phyloP scores from a whole-genome alignment of 1,140 invertebrate species.

The Aphelenchoides avenae region DNA sequence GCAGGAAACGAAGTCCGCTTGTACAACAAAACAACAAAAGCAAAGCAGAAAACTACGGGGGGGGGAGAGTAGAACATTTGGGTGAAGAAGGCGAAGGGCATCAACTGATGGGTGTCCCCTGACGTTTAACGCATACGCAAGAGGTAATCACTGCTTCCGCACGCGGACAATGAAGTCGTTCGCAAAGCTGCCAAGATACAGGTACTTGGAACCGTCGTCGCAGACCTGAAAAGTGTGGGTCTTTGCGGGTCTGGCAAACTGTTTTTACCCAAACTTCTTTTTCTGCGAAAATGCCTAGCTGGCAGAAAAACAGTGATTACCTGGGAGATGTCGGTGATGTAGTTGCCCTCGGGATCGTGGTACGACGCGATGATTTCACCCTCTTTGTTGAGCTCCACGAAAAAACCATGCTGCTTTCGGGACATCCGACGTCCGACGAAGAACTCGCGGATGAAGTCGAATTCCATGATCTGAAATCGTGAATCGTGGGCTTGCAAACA shows the following conservation, averaged over 20 bases:
- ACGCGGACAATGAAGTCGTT: constrained; percentile 45
- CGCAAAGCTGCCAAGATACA: constrained; percentile 54
- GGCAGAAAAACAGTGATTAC: constrained; percentile 13
- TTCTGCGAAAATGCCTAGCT: constrained; percentile 39
- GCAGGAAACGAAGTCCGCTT: no score
- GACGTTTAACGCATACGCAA: no score
- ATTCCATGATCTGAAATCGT: no score
- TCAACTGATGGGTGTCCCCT: no score
- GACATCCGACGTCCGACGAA: constrained; percentile 55
- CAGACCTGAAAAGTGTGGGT: constrained; percentile 31
- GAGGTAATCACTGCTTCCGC: constrained; percentile 41
- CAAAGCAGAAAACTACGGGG: no score
- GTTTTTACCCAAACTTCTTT: neutral
- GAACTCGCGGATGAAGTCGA: no score
- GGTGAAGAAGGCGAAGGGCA: no score
- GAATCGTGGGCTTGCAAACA: no score
- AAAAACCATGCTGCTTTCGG: constrained; percentile 58
- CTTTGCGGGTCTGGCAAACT: neutral
- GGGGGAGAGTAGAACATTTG: no score
- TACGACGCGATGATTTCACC: constrained; percentile 60
- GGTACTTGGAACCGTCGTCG: constrained; percentile 28
- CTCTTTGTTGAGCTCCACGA: constrained; percentile 59
- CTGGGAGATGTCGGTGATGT: constrained; percentile 58
- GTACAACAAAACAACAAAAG: no score
- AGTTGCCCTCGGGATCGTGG: constrained; percentile 60